A percentile compares a stretch with the other conserved stretches of the same genome.
Conservation (phyloP, 1,140 invertebrate species). For the Hermetia illucens region DNA sequence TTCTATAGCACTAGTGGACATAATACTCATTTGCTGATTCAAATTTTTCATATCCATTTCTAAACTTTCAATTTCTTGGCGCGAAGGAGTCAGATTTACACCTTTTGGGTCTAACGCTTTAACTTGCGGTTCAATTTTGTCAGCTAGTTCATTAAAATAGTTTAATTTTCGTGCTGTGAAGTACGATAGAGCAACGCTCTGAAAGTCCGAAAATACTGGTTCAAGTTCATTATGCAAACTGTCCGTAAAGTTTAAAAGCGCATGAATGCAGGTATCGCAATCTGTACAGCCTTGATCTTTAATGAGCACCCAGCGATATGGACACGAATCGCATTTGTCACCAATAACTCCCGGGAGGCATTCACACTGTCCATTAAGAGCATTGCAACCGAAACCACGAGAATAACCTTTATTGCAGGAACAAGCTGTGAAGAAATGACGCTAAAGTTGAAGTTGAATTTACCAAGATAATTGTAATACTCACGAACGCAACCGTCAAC, state of each 20-base stretch:
- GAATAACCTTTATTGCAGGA: conserved; percentile 79
- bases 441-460: conserved; percentile 2
- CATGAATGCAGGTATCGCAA: conserved; percentile 81
- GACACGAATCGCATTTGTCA: conserved; percentile 88
- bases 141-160: conserved; percentile 54
- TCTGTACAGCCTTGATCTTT: conserved; percentile 52
- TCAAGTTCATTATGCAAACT: conserved; percentile 45
- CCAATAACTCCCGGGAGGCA: conserved; percentile 92
- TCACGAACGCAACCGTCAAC: conserved; percentile 73
- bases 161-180: conserved; percentile 62
- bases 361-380: conserved; percentile 77
- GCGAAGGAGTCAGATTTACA: conserved; percentile 44
- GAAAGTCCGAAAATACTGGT: conserved; percentile 52
- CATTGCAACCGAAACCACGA: conserved; percentile 76
- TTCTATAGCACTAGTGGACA: conserved; percentile 35
- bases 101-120: conserved; percentile 45
- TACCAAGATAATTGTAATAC: conserved; percentile 26
- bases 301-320: conserved; percentile 63
- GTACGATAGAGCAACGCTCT: conserved; percentile 49
- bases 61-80: conserved; percentile 40
- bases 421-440: conserved; percentile 57
- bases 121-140: conserved; percentile 48
- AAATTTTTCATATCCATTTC: conserved; percentile 40
- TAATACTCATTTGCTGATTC: conserved; percentile 40
- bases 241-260: conserved; percentile 76